phyloP scores from a whole-genome alignment of 1,140 invertebrate species.

The Harpegnathos saltator region DNA sequence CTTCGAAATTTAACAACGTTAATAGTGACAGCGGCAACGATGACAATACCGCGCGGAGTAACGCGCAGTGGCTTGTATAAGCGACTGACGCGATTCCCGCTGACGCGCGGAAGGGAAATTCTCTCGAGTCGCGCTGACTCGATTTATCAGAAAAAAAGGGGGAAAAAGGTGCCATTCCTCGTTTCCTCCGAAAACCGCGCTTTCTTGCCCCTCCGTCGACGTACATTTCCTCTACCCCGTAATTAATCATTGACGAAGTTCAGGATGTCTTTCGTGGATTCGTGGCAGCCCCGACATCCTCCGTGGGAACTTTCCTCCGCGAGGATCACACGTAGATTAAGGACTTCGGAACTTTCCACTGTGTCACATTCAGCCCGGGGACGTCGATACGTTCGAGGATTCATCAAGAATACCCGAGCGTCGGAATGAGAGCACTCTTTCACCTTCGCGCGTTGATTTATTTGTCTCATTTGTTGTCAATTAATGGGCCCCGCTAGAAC shows the following conservation, averaged over 20 bases:
- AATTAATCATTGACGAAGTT: slow-evolving; percentile 63
- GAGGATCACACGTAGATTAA: slow-evolving; percentile 43
- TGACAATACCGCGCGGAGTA: too few relatives aligned
- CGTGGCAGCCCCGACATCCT: slow-evolving; percentile 10
- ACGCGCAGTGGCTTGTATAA: neutral
- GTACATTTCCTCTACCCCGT: slow-evolving; percentile 28
- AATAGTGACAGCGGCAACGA: too few relatives aligned
- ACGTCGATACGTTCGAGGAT: slow-evolving; percentile 33
- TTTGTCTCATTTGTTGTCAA: too few relatives aligned
- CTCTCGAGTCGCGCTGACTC: slow-evolving; percentile 22
- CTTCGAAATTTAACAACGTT: neutral
- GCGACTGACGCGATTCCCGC: neutral
- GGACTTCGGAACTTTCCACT: slow-evolving; percentile 46
- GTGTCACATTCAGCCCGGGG: slow-evolving; percentile 44
- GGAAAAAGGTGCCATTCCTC: slow-evolving; percentile 40
- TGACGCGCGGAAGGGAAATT: slow-evolving; percentile 12
- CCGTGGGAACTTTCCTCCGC: slow-evolving; percentile 17
- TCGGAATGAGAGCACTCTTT: neutral
- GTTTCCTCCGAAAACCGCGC: neutral
- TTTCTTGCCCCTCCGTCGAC: slow-evolving; percentile 1
- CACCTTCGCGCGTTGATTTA: neutral
- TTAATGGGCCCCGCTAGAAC: too few relatives aligned
- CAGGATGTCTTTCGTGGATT: slow-evolving; percentile 18
- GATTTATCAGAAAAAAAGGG: too few relatives aligned
- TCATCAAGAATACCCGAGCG: slow-evolving; percentile 33